phyloP scores from a whole-genome alignment of 2,797 vertebrate genomes.

The Gallirallus australis region DNA sequence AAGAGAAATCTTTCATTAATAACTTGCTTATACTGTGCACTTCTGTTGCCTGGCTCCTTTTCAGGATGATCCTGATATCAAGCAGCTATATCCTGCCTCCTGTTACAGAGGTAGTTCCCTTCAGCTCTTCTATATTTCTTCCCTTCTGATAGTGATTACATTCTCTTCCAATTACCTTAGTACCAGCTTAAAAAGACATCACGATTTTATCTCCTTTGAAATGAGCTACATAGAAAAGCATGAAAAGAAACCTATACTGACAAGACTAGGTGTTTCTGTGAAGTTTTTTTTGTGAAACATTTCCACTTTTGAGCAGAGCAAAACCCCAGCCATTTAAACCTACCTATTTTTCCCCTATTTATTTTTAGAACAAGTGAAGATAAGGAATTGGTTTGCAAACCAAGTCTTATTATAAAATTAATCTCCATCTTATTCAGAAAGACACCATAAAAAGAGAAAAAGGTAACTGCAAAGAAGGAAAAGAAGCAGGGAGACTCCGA shows the following conservation, averaged over 20 bases:
- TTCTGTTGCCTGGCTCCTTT: not conserved
- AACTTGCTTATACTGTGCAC: not conserved
- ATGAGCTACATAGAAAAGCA: not conserved
- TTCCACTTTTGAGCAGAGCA: not conserved
- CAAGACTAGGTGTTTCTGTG: constrained; percentile 4
- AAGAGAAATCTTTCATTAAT: not conserved
- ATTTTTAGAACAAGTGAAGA: not conserved
- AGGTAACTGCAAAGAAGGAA: not conserved
- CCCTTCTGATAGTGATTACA: not conserved
- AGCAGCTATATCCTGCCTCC: not conserved
- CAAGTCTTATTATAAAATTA: not conserved
- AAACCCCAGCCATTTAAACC: not conserved
- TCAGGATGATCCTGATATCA: not conserved
- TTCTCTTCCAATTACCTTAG: constrained; percentile 21
- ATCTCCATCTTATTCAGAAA: not conserved
- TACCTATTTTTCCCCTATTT: not conserved
- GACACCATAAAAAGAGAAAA: not conserved
- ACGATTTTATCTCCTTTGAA: constrained; percentile 18
- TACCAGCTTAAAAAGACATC: not conserved
- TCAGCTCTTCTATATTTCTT: not conserved
- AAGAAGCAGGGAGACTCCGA: not conserved
- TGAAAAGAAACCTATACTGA: not conserved
- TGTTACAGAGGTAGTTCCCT: not conserved
- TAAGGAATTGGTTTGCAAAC: not conserved
- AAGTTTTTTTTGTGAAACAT: not conserved